Evolutionary conservation across 2,797 vertebrate genomes (phyloP).

Genomic region (Enteromius trimaculatus): DNA sequence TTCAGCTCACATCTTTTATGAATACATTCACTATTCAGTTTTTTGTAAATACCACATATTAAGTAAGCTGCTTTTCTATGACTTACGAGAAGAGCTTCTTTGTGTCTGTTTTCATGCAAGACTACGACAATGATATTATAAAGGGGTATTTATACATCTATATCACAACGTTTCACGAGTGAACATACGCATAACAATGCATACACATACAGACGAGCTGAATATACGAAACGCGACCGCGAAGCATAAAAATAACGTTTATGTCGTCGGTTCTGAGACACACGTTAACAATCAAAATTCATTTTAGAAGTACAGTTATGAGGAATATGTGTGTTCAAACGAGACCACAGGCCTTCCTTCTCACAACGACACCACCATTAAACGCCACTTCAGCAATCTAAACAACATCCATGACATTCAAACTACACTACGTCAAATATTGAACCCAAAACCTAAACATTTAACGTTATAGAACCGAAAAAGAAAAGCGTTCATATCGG

Average conservation of each 20-base stretch:
- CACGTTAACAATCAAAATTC: not conserved
- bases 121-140: not conserved
- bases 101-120: not conserved
- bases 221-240: not conserved
- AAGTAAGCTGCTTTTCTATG: not conserved
- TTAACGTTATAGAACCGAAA: not conserved
- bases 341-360: slow-evolving; percentile 22
- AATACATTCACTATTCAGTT: not conserved
- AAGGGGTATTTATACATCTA: not conserved
- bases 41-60: not conserved
- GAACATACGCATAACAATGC: not conserved
- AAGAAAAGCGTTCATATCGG: not conserved
- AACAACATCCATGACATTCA: slow-evolving; percentile 8
- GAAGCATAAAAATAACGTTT: not conserved
- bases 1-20: not conserved
- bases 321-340: not conserved
- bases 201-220: not conserved
- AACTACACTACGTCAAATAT: not conserved
- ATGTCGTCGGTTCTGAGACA: not conserved
- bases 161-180: not conserved
- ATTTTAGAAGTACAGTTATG: not conserved
- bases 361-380: slow-evolving; percentile 15
- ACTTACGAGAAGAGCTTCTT: too few relatives aligned
- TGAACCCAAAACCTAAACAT: too few relatives aligned
- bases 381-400: not conserved